These are phyloP conservation scores for Aspidiotus rigidus DNA, from an alignment of 2,888 invertebrate species.

Conservation along the genomic window DNA sequence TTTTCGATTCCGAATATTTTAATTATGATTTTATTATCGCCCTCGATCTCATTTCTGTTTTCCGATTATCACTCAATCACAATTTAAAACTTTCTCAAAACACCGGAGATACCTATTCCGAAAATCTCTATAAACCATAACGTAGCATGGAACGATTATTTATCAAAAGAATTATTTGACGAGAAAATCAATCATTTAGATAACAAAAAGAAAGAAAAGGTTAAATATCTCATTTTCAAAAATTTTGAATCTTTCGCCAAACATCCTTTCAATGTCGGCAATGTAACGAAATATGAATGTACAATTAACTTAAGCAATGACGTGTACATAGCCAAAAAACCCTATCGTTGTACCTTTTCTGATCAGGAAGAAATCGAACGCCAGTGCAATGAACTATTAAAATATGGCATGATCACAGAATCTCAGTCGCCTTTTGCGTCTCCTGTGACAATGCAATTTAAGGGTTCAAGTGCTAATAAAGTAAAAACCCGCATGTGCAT, in stretches of 20 bases:
- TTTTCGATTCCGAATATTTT: neutral
- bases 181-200: neutral
- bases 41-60: neutral
- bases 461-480: neutral
- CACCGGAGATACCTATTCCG: no score
- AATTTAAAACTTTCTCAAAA: neutral
- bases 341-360: constrained; percentile 20
- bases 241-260: constrained; percentile 7
- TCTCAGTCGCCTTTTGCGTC: constrained; percentile 16
- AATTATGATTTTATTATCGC: neutral
- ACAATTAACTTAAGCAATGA: no score
- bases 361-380: neutral
- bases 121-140: no score
- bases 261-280: constrained; percentile 10
- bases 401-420: neutral
- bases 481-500: constrained; percentile 5
- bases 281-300: no score
- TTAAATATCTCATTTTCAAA: no score
- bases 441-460: constrained; percentile 3
- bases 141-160: neutral
- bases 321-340: constrained; percentile 8
- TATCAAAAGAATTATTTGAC: neutral
- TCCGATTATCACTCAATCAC: neutral
- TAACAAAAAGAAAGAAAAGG: neutral
- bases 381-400: constrained; percentile 13